Evolutionary conservation across 2,888 invertebrate species (phyloP).

Genomic region (Diadegma fenestrale): DNA sequence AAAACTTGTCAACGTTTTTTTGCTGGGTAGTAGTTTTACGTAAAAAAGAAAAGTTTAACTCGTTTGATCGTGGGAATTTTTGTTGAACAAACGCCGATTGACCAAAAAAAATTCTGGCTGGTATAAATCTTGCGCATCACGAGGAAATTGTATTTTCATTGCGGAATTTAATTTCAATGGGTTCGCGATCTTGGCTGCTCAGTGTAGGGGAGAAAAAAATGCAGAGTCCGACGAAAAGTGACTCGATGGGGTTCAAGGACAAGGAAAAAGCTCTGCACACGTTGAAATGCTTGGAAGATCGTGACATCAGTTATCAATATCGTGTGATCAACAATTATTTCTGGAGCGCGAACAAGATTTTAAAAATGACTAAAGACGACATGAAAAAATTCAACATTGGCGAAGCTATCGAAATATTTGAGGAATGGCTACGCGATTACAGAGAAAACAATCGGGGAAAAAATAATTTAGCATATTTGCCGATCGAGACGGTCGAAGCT

Average conservation of each 20-base stretch:
- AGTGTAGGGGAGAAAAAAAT: slow-evolving; percentile 78
- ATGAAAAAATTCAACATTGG: slow-evolving; percentile 89
- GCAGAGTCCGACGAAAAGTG: slow-evolving; percentile 85
- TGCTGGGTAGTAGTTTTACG: no score
- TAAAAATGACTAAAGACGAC: slow-evolving; percentile 89
- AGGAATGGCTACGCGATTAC: slow-evolving; percentile 90
- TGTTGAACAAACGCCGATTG: no score
- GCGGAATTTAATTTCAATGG: background rate
- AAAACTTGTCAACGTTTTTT: no score
- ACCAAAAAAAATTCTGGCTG: no score
- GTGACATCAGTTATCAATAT: slow-evolving; percentile 89
- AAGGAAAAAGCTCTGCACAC: slow-evolving; percentile 90
- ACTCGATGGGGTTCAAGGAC: slow-evolving; percentile 91
- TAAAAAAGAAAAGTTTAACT: no score
- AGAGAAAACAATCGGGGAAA: slow-evolving; percentile 89
- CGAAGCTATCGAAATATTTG: slow-evolving; percentile 89
- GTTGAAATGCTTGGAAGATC: slow-evolving; percentile 87
- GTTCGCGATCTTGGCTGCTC: background rate
- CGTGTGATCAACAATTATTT: slow-evolving; percentile 88
- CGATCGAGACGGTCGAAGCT: slow-evolving; percentile 87
- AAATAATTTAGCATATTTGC: slow-evolving; percentile 90
- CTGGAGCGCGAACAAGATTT: slow-evolving; percentile 86
- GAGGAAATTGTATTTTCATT: background rate
- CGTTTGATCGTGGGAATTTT: no score
- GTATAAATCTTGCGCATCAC: no score